phyloP scores from a whole-genome alignment of 2,797 vertebrate species.

The Yasuhikotakia modesta region DNA sequence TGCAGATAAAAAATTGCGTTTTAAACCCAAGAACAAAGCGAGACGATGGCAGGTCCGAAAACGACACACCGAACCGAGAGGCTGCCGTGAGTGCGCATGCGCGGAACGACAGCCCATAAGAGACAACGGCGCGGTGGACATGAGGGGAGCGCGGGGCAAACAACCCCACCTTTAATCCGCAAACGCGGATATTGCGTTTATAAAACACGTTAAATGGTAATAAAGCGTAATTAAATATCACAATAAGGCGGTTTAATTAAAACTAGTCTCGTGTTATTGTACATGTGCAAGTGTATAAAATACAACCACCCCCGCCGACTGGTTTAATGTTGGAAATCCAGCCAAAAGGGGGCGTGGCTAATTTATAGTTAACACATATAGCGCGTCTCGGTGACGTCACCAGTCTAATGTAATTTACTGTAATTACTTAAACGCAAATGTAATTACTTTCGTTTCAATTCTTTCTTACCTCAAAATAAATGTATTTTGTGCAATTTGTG shows the following conservation, averaged over 20 bases:
- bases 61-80: constrained; percentile 72
- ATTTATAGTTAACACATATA: no score
- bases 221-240: accelerated
- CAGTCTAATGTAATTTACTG: no score
- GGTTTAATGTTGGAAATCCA: no score
- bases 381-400: no score
- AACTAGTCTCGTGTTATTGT: no score
- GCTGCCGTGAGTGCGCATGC: constrained; percentile 64
- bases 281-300: not conserved
- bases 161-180: accelerated
- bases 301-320: not conserved
- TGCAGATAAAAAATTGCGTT: constrained; percentile 82
- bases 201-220: not conserved
- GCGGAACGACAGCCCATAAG: constrained; percentile 38
- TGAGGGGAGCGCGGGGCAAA: not conserved
- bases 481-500: no score
- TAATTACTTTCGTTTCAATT: no score
- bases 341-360: not conserved
- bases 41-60: constrained; percentile 59
- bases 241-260: no score
- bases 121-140: constrained; percentile 31
- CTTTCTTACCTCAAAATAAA: no score
- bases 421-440: no score
- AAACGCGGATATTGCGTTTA: no score
- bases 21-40: constrained; percentile 67